Evolutionary conservation across 2,888 invertebrate species (phyloP).

Genomic region (Limenitis camilla): DNA sequence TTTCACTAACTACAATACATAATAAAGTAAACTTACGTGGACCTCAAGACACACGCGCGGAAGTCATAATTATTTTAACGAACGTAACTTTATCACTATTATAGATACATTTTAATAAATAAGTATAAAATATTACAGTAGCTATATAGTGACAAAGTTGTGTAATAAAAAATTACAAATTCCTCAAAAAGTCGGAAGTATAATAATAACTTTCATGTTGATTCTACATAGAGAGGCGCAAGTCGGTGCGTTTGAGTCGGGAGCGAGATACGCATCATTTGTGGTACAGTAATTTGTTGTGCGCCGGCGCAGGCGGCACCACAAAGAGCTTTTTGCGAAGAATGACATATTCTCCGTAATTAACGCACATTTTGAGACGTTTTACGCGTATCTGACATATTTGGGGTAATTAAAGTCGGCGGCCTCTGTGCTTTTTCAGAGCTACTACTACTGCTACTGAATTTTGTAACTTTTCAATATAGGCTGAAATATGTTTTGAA

Average conservation of each 20-base stretch:
- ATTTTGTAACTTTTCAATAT: too few species aligned
- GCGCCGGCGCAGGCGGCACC: slow-evolving; percentile 25
- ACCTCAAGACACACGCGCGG: too few species aligned
- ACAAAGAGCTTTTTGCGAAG: slow-evolving; percentile 22
- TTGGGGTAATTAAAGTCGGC: slow-evolving; percentile 70
- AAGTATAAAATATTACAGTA: too few species aligned
- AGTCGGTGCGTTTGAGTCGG: slow-evolving; percentile 42
- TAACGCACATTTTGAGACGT: slow-evolving; percentile 27
- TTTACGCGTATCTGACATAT: slow-evolving; percentile 41
- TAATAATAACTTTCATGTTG: slow-evolving; percentile 13
- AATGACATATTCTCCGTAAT: slow-evolving; percentile 24
- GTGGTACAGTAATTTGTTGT: slow-evolving; percentile 42
- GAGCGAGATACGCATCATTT: slow-evolving; percentile 44
- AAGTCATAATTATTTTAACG: too few species aligned
- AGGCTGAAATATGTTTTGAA: too few species aligned
- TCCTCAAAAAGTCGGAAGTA: slow-evolving; percentile 5
- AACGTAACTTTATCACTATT: too few species aligned
- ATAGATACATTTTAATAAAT: too few species aligned
- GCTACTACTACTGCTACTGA: neutral
- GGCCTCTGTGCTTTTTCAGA: neutral
- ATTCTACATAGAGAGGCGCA: neutral
- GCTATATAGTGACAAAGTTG: too few species aligned
- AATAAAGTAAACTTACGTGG: too few species aligned
- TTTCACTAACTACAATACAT: too few species aligned
- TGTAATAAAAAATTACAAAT: neutral